phyloP scores from a whole-genome alignment of 2,888 invertebrate species.

The Dinocampus coccinellae region DNA sequence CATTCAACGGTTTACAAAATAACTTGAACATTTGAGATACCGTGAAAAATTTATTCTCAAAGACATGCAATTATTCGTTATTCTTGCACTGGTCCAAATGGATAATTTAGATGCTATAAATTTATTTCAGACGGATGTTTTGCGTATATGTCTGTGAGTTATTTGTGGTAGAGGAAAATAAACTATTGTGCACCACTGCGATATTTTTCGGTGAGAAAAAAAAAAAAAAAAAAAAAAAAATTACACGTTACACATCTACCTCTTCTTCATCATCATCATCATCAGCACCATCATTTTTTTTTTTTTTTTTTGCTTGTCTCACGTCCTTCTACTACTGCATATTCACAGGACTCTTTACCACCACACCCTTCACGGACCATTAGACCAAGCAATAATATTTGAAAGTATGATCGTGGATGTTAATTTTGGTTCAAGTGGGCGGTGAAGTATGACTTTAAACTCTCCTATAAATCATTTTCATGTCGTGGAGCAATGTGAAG shows the following conservation, averaged over 20 bases:
- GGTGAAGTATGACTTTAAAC: conserved; percentile 20
- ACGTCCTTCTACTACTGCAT: not conserved
- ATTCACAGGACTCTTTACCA: conserved; percentile 1
- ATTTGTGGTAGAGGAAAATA: not conserved
- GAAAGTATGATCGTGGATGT: conserved; percentile 29
- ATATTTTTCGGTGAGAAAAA: not conserved
- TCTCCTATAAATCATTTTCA: conserved; percentile 31
- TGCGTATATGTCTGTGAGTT: not conserved
- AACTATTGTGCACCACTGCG: not conserved
- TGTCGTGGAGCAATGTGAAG: conserved; percentile 1
- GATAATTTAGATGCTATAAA: conserved; percentile 6
- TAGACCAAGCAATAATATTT: conserved; percentile 26
- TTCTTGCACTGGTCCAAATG: not conserved
- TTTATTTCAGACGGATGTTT: not conserved
- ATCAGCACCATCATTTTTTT: not conserved
- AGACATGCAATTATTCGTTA: not conserved
- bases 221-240: conserved; percentile 6
- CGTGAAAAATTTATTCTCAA: not conserved
- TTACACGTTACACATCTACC: not conserved
- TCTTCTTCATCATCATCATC: not conserved
- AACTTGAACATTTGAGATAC: not conserved
- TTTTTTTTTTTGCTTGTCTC: not conserved
- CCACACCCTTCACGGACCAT: conserved; percentile 18
- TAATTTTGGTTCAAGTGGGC: conserved; percentile 35
- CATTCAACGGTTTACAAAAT: not conserved